These are phyloP conservation scores for Andinoacara biseriatus DNA, from an alignment of 2,113 vertebrate species.

Conservation along the genomic window DNA sequence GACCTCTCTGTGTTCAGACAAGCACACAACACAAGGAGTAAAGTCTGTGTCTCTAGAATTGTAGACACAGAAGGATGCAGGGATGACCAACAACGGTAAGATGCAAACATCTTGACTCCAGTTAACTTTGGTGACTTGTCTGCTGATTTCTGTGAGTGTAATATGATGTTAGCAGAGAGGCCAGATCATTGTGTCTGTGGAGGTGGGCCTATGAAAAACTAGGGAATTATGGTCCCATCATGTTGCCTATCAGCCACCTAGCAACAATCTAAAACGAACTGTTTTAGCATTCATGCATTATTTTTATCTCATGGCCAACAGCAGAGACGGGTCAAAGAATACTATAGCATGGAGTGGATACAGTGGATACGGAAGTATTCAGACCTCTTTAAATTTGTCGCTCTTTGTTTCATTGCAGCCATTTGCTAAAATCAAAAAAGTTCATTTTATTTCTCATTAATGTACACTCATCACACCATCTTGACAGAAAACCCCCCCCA, in stretches of 20 bases:
- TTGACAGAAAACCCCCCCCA: no score
- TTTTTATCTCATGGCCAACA: background rate
- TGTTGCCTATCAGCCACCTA: background rate
- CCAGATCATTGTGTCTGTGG: background rate
- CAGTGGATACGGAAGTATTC: no score
- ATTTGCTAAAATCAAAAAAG: no score
- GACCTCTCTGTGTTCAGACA: background rate
- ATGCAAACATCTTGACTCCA: background rate
- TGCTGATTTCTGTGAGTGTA: background rate
- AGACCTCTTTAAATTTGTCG: no score
- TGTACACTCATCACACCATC: no score
- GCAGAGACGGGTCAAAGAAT: background rate
- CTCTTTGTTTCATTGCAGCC: no score
- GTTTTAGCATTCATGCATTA: background rate
- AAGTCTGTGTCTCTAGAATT: background rate
- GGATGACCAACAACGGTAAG: background rate
- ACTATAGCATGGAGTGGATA: background rate
- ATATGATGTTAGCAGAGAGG: background rate
- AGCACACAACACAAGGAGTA: constrained; percentile 19
- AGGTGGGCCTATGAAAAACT: background rate
- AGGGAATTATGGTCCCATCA: background rate
- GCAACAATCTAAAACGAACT: background rate
- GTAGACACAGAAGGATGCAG: background rate
- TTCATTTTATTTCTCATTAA: no score
- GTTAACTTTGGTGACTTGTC: background rate